Percentiles rank a stretch among this genome's conserved stretches.
These are phyloP conservation scores for Melospiza georgiana DNA, from an alignment of 2,113 vertebrate species.

Conservation along the genomic window DNA sequence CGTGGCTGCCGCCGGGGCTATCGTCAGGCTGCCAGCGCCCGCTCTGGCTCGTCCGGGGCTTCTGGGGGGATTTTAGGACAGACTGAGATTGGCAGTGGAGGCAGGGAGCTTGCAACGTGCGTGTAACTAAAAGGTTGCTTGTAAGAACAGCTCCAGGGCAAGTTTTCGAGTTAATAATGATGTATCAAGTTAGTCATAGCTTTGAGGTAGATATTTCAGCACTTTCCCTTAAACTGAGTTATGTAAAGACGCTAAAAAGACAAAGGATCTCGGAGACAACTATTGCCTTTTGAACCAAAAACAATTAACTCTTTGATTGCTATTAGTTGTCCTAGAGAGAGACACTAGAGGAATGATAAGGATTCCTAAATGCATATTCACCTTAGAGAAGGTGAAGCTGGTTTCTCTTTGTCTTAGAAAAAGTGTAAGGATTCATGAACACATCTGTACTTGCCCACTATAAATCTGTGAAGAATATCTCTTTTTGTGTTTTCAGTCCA, in stretches of 20 bases:
- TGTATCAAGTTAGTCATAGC: neutral
- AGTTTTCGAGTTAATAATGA: neutral
- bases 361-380: neutral
- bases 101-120: neutral
- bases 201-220: neutral
- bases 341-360: neutral
- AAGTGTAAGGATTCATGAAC: neutral
- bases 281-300: neutral
- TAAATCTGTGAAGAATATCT: neutral
- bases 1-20: neutral
- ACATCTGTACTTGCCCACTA: neutral
- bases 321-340: neutral
- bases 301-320: neutral
- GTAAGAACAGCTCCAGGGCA: neutral
- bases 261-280: neutral
- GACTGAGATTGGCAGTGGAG: neutral
- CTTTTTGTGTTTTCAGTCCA: neutral
- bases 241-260: neutral
- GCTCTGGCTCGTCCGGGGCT: neutral
- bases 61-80: neutral
- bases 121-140: neutral
- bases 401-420: neutral
- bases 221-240: neutral
- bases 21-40: neutral
- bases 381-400: neutral